These are phyloP conservation scores for Nymphalis urticae DNA, from an alignment of 2,888 invertebrate species.

Conservation along the genomic window DNA sequence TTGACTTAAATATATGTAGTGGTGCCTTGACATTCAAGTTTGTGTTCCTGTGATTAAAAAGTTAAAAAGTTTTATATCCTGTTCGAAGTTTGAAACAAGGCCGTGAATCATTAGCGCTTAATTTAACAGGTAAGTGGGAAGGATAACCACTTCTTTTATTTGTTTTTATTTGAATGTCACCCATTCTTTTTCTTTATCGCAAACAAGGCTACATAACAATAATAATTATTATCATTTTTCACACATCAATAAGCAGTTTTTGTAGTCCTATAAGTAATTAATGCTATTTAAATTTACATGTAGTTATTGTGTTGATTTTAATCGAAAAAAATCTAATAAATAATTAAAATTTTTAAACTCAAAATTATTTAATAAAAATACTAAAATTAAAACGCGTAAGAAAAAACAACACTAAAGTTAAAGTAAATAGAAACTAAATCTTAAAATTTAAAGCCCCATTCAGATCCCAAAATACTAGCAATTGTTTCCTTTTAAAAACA, in stretches of 20 bases:
- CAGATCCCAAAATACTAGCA: no score
- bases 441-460: no score
- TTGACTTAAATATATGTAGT: not conserved
- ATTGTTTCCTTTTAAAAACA: no score
- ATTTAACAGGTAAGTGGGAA: conserved; percentile 52
- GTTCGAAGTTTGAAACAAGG: conserved; percentile 62
- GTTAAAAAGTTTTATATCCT: conserved; percentile 41
- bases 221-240: not conserved
- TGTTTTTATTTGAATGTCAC: conserved; percentile 16
- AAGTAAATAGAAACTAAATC: no score
- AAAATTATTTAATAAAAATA: no score
- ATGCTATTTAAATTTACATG: not conserved
- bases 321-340: no score
- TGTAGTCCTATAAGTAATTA: not conserved
- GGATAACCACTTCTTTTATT: conserved; percentile 43
- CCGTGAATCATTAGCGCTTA: conserved; percentile 41
- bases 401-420: no score
- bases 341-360: no score
- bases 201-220: not conserved
- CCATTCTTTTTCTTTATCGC: not conserved
- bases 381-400: no score
- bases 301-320: no score
- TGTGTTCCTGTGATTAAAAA: conserved; percentile 44
- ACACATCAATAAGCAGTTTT: not conserved
- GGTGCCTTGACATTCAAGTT: not conserved